phyloP scores from a whole-genome alignment of 2,888 invertebrate species.

The Ophonus ardosiacus region DNA sequence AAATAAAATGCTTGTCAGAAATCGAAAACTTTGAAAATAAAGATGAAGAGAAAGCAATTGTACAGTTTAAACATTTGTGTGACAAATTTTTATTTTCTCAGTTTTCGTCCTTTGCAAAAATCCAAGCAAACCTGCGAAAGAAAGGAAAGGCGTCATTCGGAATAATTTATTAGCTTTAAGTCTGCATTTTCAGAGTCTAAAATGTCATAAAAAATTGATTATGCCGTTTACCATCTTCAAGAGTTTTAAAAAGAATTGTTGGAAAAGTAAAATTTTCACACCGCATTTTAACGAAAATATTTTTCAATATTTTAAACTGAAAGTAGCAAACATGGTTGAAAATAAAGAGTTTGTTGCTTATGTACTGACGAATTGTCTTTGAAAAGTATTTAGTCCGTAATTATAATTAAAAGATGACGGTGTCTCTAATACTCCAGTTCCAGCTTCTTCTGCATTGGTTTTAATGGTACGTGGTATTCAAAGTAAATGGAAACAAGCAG shows the following conservation, averaged over 20 bases:
- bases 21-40: too few species aligned
- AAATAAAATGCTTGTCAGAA: too few species aligned
- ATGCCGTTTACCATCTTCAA: not conserved
- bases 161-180: not conserved
- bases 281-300: not conserved
- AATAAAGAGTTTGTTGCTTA: too few species aligned
- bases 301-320: not conserved
- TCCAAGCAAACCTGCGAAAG: constrained; percentile 15
- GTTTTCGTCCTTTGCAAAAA: constrained; percentile 34
- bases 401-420: constrained; percentile 11
- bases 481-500: constrained; percentile 25
- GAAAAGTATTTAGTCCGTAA: too few species aligned
- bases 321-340: too few species aligned
- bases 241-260: not conserved
- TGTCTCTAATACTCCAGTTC: not conserved
- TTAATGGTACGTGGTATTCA: not conserved
- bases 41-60: not conserved
- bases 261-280: not conserved
- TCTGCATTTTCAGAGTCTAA: too few species aligned
- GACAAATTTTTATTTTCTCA: constrained; percentile 32
- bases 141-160: not conserved
- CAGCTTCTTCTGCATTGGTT: not conserved
- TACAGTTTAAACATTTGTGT: not conserved
- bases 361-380: too few species aligned
- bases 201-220: not conserved